Evolutionary conservation across 2,113 vertebrate species (phyloP).

Genomic region (Orcinus orca): DNA sequence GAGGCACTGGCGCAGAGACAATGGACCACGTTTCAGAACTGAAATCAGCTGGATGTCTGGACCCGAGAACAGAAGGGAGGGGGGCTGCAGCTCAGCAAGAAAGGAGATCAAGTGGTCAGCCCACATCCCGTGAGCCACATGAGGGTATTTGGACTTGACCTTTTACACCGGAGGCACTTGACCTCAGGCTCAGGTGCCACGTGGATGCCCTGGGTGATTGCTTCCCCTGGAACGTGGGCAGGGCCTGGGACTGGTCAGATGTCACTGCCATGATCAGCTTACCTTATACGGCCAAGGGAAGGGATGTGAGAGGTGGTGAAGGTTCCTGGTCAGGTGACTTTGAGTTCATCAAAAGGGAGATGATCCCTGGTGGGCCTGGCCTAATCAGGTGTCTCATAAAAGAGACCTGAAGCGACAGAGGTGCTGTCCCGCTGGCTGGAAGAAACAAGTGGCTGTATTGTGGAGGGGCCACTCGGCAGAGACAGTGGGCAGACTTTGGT

Average conservation of each 20-base stretch:
- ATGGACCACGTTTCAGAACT: rapidly evolving
- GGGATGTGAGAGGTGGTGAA: background rate
- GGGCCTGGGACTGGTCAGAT: background rate
- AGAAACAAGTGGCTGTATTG: rapidly evolving
- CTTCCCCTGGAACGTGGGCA: background rate
- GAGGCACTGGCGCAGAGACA: too few species aligned
- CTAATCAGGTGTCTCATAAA: background rate
- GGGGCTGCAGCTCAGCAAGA: rapidly evolving
- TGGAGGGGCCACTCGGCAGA: background rate
- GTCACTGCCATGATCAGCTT: background rate
- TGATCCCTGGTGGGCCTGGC: background rate
- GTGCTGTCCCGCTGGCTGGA: rapidly evolving
- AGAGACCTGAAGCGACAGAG: background rate
- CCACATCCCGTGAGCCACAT: rapidly evolving
- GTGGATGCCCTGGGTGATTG: background rate
- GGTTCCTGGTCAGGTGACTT: background rate
- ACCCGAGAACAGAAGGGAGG: background rate
- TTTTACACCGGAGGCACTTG: background rate
- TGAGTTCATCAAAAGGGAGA: background rate
- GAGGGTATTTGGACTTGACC: background rate
- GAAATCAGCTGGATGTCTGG: background rate
- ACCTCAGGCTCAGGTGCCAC: background rate
- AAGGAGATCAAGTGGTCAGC: too few species aligned
- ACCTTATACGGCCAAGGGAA: background rate
- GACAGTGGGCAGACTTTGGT: rapidly evolving